phyloP scores from a whole-genome alignment of 1,140 invertebrate species.

The Drosophila mojavensis region DNA sequence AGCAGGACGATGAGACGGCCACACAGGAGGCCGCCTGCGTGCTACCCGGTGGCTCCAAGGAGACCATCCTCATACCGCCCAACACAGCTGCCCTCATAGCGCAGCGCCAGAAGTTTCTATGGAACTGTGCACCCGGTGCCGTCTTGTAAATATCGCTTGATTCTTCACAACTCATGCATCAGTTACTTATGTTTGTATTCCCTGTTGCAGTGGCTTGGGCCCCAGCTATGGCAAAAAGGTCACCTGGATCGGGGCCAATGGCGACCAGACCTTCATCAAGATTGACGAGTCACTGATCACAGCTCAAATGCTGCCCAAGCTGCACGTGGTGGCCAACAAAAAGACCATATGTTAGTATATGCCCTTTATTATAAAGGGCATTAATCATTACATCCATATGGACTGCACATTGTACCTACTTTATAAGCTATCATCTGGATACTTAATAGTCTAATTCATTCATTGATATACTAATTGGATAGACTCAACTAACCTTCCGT shows the following conservation, averaged over 20 bases:
- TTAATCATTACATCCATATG: too few species aligned
- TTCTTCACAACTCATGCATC: neutral
- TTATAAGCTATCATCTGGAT: too few species aligned
- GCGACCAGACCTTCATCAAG: conserved; percentile 97
- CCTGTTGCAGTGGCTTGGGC: conserved; percentile 86
- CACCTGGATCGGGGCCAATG: conserved; percentile 96
- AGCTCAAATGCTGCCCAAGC: conserved; percentile 92
- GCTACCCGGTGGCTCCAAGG: conserved; percentile 65
- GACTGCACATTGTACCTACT: too few species aligned
- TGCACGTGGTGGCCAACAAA: conserved; percentile 94
- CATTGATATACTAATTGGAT: too few species aligned
- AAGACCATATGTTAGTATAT: conserved; percentile 90
- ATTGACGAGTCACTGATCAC: conserved; percentile 97
- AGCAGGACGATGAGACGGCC: conserved; percentile 38
- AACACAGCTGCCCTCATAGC: conserved; percentile 51
- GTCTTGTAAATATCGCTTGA: conserved; percentile 86
- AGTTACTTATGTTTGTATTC: neutral
- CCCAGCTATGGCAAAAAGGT: conserved; percentile 91
- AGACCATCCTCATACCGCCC: conserved; percentile 56
- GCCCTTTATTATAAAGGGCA: too few species aligned
- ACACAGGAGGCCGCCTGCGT: conserved; percentile 35
- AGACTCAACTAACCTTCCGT: too few species aligned
- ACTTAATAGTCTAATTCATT: too few species aligned
- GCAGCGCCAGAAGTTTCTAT: conserved; percentile 85
- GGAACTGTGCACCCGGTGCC: conserved; percentile 92